Evolutionary conservation across 2,113 vertebrate genomes (phyloP), one percentile per base, ranked within the genome.

Genomic region (Atractosteus spatula): DNA sequence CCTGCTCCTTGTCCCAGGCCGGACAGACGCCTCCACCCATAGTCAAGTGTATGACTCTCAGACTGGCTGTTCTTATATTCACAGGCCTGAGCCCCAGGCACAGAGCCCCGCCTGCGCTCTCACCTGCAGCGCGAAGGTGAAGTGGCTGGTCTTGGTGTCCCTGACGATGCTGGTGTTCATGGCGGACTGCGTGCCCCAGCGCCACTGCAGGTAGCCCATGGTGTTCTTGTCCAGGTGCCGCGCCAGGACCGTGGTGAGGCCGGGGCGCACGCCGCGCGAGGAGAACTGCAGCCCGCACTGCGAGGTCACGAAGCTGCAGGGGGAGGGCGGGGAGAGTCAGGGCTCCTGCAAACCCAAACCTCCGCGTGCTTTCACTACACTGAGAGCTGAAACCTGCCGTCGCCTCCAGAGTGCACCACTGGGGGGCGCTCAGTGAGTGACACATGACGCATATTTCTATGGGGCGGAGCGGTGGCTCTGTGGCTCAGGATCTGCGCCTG

Each of bases 131-230:
- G 96, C 95, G 66, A 97, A 77, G 0, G 95, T 96, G 81, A 98
- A 95, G 72, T 98, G 96, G 87, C 94, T 96, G 88, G 85, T 96
- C 80, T 98, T 96, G 3, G 97, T 99, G 83, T 98, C 96, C 56
- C 97, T 89, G 73, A 99, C 97, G 0, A 99, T 77, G 45, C 96
- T 99, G 0, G 96, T 97, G 88, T 97, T 98, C 97, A 99, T 99
- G 72, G 97, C 95, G 0, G 97, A 99, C 89, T 98, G 95, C 79
- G 92, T 86, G 2, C 97, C 97, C 95, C 97, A 99, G 0, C 96
- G 91, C 97, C 97, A 99, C 89, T 99, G 96, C 68, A 99, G 67
- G 80, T 98, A 99, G n/a, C 97, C 97, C 93, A 98, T 96, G 0
- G 97, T 99, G 88, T 99, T 97, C 88, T 95, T 97, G 88, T 99